Percentiles rank a stretch among this genome's conserved stretches.
These are phyloP conservation scores for Psylliodes chrysocephalus DNA, from an alignment of 2,888 invertebrate genomes.

Conservation along the genomic window DNA sequence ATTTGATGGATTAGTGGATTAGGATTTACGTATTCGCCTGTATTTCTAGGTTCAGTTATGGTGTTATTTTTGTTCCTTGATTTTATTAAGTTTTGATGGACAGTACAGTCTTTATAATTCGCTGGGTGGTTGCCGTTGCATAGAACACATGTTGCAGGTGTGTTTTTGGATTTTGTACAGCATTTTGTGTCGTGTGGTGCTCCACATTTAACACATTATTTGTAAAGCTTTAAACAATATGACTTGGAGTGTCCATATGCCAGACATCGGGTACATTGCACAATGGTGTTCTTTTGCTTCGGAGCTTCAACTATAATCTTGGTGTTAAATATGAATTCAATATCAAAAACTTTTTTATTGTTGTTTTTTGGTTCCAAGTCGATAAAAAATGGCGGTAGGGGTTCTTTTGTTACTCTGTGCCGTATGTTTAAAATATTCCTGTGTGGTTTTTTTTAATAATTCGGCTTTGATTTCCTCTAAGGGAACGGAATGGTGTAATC, in stretches of 20 bases:
- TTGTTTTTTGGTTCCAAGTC: conserved; percentile 5
- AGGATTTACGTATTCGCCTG: too few species aligned
- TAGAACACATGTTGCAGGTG: background rate
- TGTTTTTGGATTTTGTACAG: background rate
- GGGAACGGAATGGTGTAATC: too few species aligned
- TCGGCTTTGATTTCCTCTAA: background rate
- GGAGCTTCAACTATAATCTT: too few species aligned
- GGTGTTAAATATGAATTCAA: too few species aligned
- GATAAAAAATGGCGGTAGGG: background rate
- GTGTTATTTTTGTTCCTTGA: too few species aligned
- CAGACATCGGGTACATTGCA: background rate
- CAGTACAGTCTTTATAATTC: background rate
- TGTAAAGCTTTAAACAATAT: too few species aligned
- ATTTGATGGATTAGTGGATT: background rate
- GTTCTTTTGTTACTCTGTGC: conserved; percentile 1
- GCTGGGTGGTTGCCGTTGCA: background rate
- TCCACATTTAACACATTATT: too few species aligned
- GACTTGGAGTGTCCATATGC: background rate
- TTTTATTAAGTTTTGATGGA: background rate
- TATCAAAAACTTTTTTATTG: too few species aligned
- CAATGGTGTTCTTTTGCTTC: too few species aligned
- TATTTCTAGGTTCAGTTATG: too few species aligned
- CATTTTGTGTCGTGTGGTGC: background rate
- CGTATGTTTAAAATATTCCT: background rate
- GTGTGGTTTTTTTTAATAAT: background rate